Base-by-base conservation (phyloP, 92 coral and sea anemone genomes). In the Diadumene lineata region DNA sequence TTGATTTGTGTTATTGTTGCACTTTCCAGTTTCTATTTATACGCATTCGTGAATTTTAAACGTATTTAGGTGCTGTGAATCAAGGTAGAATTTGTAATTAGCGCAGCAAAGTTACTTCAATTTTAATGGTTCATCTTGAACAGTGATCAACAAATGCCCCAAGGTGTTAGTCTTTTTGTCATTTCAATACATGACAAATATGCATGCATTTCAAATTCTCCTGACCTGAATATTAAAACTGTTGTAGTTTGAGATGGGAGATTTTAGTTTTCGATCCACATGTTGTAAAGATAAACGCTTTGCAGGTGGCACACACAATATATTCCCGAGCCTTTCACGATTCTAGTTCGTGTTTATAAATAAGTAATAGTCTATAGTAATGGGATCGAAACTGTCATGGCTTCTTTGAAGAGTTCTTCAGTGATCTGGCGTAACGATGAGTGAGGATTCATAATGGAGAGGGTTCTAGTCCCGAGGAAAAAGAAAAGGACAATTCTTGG, bases 231-330 rank as follows among this genome's bases (percentile, higher is more conserved):
- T 26, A 22, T 28, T 0, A 13, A n/a, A 17, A 1, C 53, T 56
- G 16, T 2, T 1, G 10, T 22, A 55, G 30, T 2, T 78, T 33
- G 9, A 0, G 66, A 31, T 53, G 34, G 68, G 82, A 78, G 75
- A 78, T 15, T 57, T 53, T 56, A 15, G 50, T 10, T 68, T 19
- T 68, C 64, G 27, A 78, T 78, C 82, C 38, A 57, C 26, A 21
- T 34, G 43, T 28, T 24, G 66, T 17, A 31, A 31, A n/a, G 23
- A 7, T 58, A 28, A 38, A 7, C 61, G 44, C 24, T 27, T 68
- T 26, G 69, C 82, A 78, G 82, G 82, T 78, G 68, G 75, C 53
- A 57, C 50, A 62, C n/a, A 72, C 66, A 72, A 44, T 32, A 26
- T 19, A 56, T 34, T 29, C 33, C 51, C 27, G 77, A 61, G 19